phyloP scores from a whole-genome alignment of 2,797 vertebrate genomes.

The Sparus aurata region DNA sequence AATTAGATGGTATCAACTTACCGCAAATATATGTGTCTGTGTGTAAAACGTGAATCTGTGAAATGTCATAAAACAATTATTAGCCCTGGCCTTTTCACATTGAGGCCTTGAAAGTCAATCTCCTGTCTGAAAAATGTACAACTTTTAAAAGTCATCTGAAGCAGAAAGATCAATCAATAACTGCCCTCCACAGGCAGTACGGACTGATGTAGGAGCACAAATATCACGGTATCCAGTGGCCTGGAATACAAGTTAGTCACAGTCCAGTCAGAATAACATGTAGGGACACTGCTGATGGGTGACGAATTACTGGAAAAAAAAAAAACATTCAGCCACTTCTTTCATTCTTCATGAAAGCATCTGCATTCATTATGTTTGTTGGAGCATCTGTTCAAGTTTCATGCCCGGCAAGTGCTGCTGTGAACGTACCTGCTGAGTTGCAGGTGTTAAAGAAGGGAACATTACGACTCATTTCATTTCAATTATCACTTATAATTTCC shows the following conservation, averaged over 20 bases:
- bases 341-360: not conserved
- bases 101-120: conserved; percentile 19
- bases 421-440: not conserved
- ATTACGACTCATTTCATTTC: not conserved
- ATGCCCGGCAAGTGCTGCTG: too few species aligned
- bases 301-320: not conserved
- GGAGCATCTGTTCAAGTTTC: not conserved
- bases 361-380: not conserved
- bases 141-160: conserved; percentile 36
- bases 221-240: not conserved
- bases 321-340: not conserved
- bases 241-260: not conserved
- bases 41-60: not conserved
- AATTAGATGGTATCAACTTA: not conserved
- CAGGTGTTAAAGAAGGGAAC: not conserved
- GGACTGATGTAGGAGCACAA: not conserved
- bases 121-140: not conserved
- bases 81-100: conserved; percentile 31
- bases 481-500: too few species aligned
- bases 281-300: not conserved
- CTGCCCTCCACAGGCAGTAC: not conserved
- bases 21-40: not conserved
- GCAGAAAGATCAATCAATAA: conserved; percentile 43
- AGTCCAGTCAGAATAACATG: not conserved
- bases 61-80: conserved; percentile 30